Conservation (phyloP, 2,113 vertebrate genomes). For the Ailuropoda melanoleuca region DNA sequence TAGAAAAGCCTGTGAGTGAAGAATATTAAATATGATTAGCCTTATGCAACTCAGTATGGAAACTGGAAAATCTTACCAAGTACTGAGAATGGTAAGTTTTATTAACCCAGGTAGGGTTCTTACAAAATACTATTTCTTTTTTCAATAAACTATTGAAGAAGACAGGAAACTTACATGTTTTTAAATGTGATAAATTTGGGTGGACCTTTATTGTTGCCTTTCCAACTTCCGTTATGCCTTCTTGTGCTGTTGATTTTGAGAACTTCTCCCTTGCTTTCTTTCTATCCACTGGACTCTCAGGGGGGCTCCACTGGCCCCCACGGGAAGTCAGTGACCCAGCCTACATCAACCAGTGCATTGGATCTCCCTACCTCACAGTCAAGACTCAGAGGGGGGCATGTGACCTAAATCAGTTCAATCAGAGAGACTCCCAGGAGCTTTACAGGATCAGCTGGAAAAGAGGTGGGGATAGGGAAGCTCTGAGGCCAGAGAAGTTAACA, state of each 20-base stretch:
- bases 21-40: background rate
- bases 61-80: constrained; percentile 7
- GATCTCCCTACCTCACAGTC: background rate
- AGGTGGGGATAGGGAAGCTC: background rate
- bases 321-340: background rate
- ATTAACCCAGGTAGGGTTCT: background rate
- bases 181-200: background rate
- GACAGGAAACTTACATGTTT: background rate
- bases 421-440: background rate
- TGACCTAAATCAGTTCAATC: background rate
- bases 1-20: background rate
- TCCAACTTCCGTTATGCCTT: background rate
- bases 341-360: background rate
- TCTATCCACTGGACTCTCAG: background rate
- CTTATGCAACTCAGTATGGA: background rate
- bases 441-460: background rate
- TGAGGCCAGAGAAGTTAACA: background rate
- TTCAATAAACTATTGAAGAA: background rate
- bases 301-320: background rate
- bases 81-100: background rate
- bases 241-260: background rate
- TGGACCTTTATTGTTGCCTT: background rate
- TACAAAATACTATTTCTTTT: background rate
- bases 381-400: background rate
- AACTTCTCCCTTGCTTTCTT: background rate